A percentile compares a stretch with the other conserved stretches of the same genome.
phyloP scores from a whole-genome alignment of 2,797 vertebrate species.

The Cichlasoma orientale region DNA sequence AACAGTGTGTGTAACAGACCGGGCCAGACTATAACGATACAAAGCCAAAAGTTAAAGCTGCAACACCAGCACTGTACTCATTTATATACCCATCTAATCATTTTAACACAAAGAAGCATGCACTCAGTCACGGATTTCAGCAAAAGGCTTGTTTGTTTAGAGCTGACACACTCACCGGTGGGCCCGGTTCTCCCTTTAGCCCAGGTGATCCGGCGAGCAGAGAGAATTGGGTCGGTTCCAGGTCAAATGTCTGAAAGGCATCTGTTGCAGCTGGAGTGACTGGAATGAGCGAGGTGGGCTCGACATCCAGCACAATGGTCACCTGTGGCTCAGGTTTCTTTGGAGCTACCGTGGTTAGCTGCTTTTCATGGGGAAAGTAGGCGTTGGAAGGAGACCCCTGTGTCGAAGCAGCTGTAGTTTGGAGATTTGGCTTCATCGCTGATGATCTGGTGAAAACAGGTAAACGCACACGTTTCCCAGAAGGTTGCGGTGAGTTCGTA shows the following conservation, averaged over 20 bases:
- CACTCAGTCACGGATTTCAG: neutral
- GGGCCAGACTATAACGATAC: neutral
- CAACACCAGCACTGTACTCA: neutral
- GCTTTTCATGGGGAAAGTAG: slow-evolving; percentile 55
- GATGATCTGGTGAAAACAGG: slow-evolving; percentile 39
- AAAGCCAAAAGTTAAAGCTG: neutral
- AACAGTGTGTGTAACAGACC: neutral
- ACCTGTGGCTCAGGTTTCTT: slow-evolving; percentile 69
- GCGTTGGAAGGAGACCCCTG: slow-evolving; percentile 29
- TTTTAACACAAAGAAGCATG: neutral
- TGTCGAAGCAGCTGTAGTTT: slow-evolving; percentile 31
- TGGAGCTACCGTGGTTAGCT: slow-evolving; percentile 37
- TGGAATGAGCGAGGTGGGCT: slow-evolving; percentile 61
- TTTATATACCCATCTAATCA: slow-evolving; percentile 11
- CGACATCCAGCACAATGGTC: slow-evolving; percentile 63
- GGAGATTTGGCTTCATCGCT: slow-evolving; percentile 44
- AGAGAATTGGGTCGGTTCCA: slow-evolving; percentile 87
- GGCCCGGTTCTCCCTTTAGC: slow-evolving; percentile 91
- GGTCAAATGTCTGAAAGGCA: slow-evolving; percentile 84
- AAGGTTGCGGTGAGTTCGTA: slow-evolving; percentile 22
- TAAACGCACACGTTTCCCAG: slow-evolving; percentile 42
- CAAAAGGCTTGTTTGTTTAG: slow-evolving; percentile 8
- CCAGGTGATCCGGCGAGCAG: slow-evolving; percentile 86
- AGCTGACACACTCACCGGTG: slow-evolving; percentile 81
- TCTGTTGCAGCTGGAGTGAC: slow-evolving; percentile 83